These are phyloP conservation scores for Drosophila guanche DNA, from an alignment of 1,140 invertebrate species.

Conservation along the genomic window DNA sequence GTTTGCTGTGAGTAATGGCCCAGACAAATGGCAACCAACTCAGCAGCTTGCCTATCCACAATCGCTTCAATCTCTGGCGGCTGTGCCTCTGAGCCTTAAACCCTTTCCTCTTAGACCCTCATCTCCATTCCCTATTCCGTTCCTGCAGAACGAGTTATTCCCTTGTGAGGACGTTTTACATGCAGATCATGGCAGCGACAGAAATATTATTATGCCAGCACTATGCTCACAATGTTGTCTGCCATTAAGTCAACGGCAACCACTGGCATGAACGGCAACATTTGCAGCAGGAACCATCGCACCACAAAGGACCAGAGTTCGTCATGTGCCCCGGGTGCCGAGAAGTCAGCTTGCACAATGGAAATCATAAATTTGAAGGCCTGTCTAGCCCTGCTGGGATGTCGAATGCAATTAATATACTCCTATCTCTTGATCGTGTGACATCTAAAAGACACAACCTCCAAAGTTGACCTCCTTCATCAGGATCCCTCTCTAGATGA, in stretches of 20 bases:
- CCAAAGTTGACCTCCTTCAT: no score
- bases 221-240: conserved; percentile 80
- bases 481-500: no score
- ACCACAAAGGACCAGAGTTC: conserved; percentile 32
- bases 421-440: conserved; percentile 33
- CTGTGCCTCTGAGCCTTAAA: neutral
- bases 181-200: conserved; percentile 75
- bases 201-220: conserved; percentile 81
- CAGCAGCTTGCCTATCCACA: conserved; percentile 35
- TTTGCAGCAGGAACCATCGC: conserved; percentile 1
- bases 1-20: conserved; percentile 75
- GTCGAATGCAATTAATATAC: conserved; percentile 35
- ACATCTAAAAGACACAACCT: conserved; percentile 11
- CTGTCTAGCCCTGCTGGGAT: conserved; percentile 21
- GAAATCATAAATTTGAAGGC: conserved; percentile 71
- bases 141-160: neutral
- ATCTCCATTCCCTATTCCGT: neutral
- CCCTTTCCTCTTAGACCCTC: no score
- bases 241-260: conserved; percentile 72
- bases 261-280: conserved; percentile 20
- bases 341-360: conserved; percentile 48
- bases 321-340: conserved; percentile 44
- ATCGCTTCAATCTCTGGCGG: conserved; percentile 13
- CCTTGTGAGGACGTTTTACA: conserved; percentile 40
- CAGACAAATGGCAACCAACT: conserved; percentile 75